Conservation (phyloP, 2,113 vertebrate genomes). For the Elephantulus edwardii region DNA sequence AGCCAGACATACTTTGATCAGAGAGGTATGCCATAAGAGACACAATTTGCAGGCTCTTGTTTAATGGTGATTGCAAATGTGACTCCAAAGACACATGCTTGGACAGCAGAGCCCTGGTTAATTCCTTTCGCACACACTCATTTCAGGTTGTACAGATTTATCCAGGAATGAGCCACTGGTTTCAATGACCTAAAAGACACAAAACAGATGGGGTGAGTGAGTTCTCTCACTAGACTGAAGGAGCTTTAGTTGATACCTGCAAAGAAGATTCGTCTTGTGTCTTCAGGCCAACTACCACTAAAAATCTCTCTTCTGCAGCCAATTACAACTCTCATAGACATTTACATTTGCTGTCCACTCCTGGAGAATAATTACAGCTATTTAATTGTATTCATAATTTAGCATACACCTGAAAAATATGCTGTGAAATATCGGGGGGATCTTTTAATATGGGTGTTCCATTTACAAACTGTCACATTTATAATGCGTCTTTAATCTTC, state of each 20-base stretch:
- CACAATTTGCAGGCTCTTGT: not conserved
- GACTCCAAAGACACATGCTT: not conserved
- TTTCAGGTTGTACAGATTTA: not conserved
- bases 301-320: constrained; percentile 78
- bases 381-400: constrained; percentile 91
- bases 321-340: constrained; percentile 80
- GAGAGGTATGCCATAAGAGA: not conserved
- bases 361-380: constrained; percentile 87
- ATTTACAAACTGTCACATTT: constrained; percentile 91
- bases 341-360: constrained; percentile 84
- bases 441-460: constrained; percentile 87
- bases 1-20: not conserved
- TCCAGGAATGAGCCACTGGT: not conserved
- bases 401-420: constrained; percentile 87
- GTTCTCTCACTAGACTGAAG: constrained; percentile 70
- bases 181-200: constrained; percentile 32
- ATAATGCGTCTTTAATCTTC: constrained; percentile 88
- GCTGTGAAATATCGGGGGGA: constrained; percentile 85
- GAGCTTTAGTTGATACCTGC: constrained; percentile 62
- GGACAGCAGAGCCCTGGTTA: not conserved
- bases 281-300: constrained; percentile 58
- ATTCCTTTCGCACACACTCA: not conserved
- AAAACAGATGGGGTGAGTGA: constrained; percentile 60
- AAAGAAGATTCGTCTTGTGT: constrained; percentile 68
- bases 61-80: not conserved